These are phyloP conservation scores for Cotesia typhae DNA, from an alignment of 1,140 invertebrate genomes.

Conservation along the genomic window DNA sequence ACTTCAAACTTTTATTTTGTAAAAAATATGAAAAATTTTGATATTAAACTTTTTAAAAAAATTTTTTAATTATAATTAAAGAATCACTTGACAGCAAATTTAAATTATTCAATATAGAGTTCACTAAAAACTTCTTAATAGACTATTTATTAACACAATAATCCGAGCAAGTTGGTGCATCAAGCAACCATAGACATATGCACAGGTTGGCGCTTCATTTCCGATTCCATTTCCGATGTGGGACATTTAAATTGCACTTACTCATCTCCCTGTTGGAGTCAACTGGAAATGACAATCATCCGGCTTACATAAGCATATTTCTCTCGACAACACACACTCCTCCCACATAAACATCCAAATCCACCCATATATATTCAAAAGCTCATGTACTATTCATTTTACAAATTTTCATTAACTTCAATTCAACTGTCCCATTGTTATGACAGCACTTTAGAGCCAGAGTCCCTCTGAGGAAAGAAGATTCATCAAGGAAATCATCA, in stretches of 20 bases:
- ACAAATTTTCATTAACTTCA: no score
- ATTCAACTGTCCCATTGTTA: no score
- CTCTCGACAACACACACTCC: background rate
- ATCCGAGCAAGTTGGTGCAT: no score
- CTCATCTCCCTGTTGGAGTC: constrained; percentile 38
- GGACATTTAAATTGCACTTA: constrained; percentile 59
- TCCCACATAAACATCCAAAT: background rate
- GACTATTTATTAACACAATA: no score
- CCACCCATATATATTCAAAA: no score
- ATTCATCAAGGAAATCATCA: constrained; percentile 14
- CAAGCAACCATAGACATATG: constrained; percentile 16
- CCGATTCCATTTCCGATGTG: constrained; percentile 62
- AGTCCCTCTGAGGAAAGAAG: background rate
- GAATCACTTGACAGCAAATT: no score
- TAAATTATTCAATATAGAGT: no score
- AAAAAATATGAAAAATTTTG: no score
- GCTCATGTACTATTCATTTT: no score
- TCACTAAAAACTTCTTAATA: constrained; percentile 3
- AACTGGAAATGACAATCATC: constrained; percentile 58
- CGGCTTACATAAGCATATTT: constrained; percentile 38
- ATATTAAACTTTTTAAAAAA: no score
- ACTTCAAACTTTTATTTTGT: no score
- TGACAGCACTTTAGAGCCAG: background rate
- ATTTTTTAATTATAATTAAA: no score
- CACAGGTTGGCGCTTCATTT: constrained; percentile 57